Evolutionary conservation across 30 jellyfish, hydroid and myxozoan species (phyloP).

Genomic region (Aurelia coerulea): DNA sequence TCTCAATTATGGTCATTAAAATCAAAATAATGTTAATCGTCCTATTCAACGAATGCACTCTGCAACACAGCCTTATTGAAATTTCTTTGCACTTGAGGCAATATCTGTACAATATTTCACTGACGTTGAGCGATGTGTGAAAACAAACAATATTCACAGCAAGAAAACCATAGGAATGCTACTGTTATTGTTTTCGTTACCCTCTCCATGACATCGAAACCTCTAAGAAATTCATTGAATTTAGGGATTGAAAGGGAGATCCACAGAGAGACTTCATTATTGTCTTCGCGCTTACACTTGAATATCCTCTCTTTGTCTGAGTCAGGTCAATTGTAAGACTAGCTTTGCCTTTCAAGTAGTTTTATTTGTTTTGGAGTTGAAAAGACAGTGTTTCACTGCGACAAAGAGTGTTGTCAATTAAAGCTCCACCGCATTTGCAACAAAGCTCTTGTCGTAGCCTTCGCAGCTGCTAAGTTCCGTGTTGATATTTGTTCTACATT

Average conservation of each 20-base stretch:
- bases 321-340: slow-evolving; percentile 5
- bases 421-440: background rate
- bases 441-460: no score
- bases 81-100: no score
- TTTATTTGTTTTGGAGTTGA: background rate
- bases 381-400: background rate
- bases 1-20: slow-evolving; percentile 24
- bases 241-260: slow-evolving; percentile 15
- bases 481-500: no score
- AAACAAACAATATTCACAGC: background rate
- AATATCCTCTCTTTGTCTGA: slow-evolving; percentile 16
- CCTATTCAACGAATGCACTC: no score
- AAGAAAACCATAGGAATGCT: slow-evolving; percentile 2
- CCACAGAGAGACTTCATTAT: slow-evolving; percentile 7
- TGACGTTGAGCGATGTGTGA: background rate
- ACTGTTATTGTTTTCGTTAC: slow-evolving; percentile 19
- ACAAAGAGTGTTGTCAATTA: background rate
- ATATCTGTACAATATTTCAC: background rate
- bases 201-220: slow-evolving; percentile 5
- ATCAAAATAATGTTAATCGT: no score
- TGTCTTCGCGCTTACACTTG: background rate
- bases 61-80: no score
- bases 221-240: background rate
- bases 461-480: no score
- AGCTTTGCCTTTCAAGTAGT: background rate